These are phyloP conservation scores for Furnarius figulus DNA, from an alignment of 2,113 vertebrate genomes.

Conservation along the genomic window DNA sequence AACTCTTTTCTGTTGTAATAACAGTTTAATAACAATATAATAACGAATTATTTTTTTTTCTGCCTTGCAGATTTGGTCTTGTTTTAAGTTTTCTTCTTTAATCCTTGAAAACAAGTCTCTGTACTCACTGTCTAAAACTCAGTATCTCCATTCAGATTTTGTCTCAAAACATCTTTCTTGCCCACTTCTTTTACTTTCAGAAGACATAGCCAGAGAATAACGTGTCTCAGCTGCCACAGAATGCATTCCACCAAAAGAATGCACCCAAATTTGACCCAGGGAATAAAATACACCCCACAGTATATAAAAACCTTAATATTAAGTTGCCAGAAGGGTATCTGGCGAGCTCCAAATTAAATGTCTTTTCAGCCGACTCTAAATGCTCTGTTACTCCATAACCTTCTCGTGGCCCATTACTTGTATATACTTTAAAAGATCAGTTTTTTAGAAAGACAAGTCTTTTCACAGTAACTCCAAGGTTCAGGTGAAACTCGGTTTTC, in stretches of 20 bases:
- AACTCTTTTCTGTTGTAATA: background rate
- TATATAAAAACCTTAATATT: conserved; percentile 10
- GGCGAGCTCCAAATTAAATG: conserved; percentile 29
- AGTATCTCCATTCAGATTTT: background rate
- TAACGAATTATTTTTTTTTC: background rate
- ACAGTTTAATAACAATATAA: background rate
- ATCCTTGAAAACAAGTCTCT: background rate
- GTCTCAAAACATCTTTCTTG: background rate
- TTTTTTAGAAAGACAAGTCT: background rate
- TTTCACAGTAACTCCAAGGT: background rate
- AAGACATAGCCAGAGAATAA: background rate
- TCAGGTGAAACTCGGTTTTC: background rate
- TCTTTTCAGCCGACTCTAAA: background rate
- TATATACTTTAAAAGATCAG: background rate
- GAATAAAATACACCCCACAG: conserved; percentile 23
- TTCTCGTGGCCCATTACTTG: background rate
- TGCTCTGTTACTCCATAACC: conserved; percentile 30
- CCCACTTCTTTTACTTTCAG: background rate
- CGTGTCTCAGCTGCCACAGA: background rate
- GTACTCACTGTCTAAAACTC: background rate
- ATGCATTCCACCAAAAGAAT: conserved; percentile 16
- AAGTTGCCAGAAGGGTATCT: conserved; percentile 43
- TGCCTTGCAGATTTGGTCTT: background rate
- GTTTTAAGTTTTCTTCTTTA: background rate
- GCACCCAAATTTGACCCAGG: conserved; percentile 8